Base-by-base conservation (phyloP, 2,888 invertebrate species). In the Nezara viridula region DNA sequence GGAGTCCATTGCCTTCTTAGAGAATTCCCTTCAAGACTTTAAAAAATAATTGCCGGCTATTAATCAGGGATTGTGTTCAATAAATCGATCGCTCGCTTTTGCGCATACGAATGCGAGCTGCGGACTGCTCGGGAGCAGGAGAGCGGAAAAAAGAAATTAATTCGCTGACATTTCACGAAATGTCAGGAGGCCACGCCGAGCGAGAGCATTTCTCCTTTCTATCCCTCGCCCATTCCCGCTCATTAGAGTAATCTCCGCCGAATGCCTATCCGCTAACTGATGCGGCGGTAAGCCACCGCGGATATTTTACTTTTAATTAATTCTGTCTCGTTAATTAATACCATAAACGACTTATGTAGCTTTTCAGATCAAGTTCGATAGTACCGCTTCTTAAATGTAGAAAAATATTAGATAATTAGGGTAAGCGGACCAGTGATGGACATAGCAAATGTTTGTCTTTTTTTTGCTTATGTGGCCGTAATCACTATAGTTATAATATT, bases 101-200 rank as follows among this genome's bases (percentile, higher is more conserved):
- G 40, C 77, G 77, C 77, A 77, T 77, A 77, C 77, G 77, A 77
- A 40, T 40, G 77, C 24, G 77, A 37, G 16, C 77, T 5, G 77
- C 16, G 24, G n/a, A n/a, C n/a, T n/a, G n/a, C n/a, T n/a, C n/a
- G n/a, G n/a, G n/a, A 73, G 37, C 32, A 10, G 6, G 14, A 37
- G 37, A 77, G 77, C 19, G 77, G 24, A 77, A 77, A 77, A 77
- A 77, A 40, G 24, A 77, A 77, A 77, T 77, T 77, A 77, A 77
- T 40, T 77, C 77, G 77, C 40, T 77, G 77, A 77, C 77, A 77
- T 77, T 77, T 77, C 77, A 77, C 77, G 77, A 77, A 77, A 77
- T 77, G 77, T 40, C 77, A 77, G 24, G 77, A 44, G 77, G 77
- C 40, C 77, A 77, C 12, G 24, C 21, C 24, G 6, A 14, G 77